Conservation (phyloP, 1,140 invertebrate genomes). For the Philopotamus ludificatus region DNA sequence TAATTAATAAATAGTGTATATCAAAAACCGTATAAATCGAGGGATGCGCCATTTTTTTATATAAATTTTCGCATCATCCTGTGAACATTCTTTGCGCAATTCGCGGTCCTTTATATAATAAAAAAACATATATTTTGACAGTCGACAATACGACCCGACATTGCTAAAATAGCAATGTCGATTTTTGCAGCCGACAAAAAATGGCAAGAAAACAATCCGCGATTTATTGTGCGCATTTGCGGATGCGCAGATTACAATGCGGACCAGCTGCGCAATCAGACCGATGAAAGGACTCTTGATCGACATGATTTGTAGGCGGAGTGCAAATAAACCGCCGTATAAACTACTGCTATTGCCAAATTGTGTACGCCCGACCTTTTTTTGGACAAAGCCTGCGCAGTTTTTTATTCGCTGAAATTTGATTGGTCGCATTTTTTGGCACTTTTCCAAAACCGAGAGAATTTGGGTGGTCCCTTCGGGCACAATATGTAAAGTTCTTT, state of each 20-base stretch:
- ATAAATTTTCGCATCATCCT: too few relatives aligned
- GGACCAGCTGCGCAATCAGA: conserved; percentile 20
- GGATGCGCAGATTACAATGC: neutral
- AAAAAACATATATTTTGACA: neutral
- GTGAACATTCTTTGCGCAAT: too few relatives aligned
- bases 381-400: neutral
- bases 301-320: conserved; percentile 19
- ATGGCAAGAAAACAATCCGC: conserved; percentile 14
- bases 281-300: conserved; percentile 15
- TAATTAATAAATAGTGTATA: too few relatives aligned
- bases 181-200: neutral
- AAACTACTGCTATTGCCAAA: conserved; percentile 1
- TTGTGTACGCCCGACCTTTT: neutral
- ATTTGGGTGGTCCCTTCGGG: too few relatives aligned
- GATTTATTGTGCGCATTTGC: conserved; percentile 1
- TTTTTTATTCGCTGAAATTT: neutral
- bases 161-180: neutral
- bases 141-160: neutral
- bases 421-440: too few relatives aligned
- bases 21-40: too few relatives aligned
- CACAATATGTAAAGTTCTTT: too few relatives aligned
- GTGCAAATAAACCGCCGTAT: neutral
- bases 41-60: too few relatives aligned
- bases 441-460: too few relatives aligned
- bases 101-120: too few relatives aligned